Percentiles rank a stretch among this genome's conserved stretches.
These are phyloP conservation scores for Boleophthalmus pectinirostris DNA, from an alignment of 2,113 vertebrate species.

Conservation along the genomic window DNA sequence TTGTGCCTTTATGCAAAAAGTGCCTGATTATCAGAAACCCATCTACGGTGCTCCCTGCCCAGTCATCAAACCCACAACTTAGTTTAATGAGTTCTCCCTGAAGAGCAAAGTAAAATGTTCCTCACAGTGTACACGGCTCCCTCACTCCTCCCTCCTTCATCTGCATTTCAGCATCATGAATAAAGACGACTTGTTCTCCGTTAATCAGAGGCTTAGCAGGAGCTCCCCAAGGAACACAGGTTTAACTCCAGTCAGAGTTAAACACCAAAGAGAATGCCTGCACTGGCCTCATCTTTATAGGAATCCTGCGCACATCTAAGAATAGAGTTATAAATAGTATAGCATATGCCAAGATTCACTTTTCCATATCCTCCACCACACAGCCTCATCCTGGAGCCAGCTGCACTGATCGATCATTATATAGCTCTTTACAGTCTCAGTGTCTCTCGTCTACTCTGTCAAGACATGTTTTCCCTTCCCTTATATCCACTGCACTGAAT, in stretches of 20 bases:
- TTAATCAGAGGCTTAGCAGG: conserved; percentile 14
- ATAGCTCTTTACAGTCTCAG: background rate
- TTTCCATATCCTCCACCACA: background rate
- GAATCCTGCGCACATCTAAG: background rate
- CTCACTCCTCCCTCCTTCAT: background rate
- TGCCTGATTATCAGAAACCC: background rate
- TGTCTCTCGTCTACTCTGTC: background rate
- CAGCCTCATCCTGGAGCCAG: background rate
- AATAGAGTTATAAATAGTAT: conserved; percentile 2
- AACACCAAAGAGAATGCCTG: background rate
- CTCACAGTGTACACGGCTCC: background rate
- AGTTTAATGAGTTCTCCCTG: background rate
- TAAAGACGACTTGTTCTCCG: background rate
- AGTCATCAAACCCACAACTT: background rate
- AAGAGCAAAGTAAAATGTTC: background rate
- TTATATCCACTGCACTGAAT: background rate
- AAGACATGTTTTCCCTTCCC: background rate
- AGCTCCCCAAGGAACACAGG: conserved; percentile 1
- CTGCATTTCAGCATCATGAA: conserved; percentile 1
- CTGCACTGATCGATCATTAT: conserved; percentile 1
- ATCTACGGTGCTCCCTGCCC: background rate
- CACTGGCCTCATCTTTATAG: background rate
- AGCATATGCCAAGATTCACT: background rate
- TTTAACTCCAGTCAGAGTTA: conserved; percentile 13
- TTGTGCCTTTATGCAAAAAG: background rate